Percentiles rank a stretch among this genome's conserved stretches.
Conservation (phyloP, 1,140 invertebrate species). For the Prorops nasuta region DNA sequence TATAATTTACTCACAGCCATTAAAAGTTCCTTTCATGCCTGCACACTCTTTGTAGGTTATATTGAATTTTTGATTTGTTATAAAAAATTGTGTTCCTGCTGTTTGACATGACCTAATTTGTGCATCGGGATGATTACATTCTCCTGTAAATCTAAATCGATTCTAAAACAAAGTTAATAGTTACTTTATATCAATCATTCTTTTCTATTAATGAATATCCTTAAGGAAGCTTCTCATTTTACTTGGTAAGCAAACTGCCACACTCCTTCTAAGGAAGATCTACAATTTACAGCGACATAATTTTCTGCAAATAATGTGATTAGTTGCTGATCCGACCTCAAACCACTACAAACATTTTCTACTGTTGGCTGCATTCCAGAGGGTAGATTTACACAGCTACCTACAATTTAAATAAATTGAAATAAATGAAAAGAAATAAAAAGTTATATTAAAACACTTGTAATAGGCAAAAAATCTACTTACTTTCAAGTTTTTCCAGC, state of each 20-base stretch:
- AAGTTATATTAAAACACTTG: too few relatives aligned
- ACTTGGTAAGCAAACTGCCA: constrained; percentile 93
- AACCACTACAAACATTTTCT: constrained; percentile 71
- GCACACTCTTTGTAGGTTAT: constrained; percentile 89
- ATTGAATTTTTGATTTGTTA: constrained; percentile 96
- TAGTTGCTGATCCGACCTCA: constrained; percentile 76
- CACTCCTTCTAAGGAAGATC: constrained; percentile 89
- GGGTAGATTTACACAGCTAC: constrained; percentile 71
- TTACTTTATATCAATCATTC: not conserved
- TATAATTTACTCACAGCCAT: constrained; percentile 64
- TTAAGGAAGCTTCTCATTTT: too few relatives aligned
- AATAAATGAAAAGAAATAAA: constrained; percentile 10
- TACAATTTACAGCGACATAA: constrained; percentile 86
- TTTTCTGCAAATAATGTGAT: constrained; percentile 88
- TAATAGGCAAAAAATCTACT: constrained; percentile 16
- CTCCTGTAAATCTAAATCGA: constrained; percentile 85
- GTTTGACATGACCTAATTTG: constrained; percentile 92
- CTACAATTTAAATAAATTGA: constrained; percentile 41
- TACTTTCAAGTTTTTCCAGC: constrained; percentile 84
- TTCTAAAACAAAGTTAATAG: constrained; percentile 56
- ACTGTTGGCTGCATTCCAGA: constrained; percentile 66
- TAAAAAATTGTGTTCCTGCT: constrained; percentile 92
- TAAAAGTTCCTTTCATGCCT: constrained; percentile 81
- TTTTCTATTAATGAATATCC: too few relatives aligned
- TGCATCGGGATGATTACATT: constrained; percentile 83